phyloP scores from a whole-genome alignment of 2,797 vertebrate genomes.

The Tapirus indicus region DNA sequence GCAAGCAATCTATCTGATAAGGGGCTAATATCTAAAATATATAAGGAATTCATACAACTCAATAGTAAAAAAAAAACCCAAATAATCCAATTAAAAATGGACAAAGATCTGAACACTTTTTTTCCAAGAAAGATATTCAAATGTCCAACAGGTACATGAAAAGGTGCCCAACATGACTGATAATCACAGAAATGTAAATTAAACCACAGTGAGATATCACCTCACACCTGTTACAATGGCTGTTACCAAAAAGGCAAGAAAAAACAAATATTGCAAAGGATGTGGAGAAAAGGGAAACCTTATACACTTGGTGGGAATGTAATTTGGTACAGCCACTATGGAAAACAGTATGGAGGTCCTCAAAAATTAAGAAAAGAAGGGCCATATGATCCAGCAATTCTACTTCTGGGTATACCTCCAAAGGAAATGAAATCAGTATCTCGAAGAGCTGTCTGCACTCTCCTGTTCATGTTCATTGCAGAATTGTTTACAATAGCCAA shows the following conservation, averaged over 20 bases:
- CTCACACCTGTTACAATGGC: background rate
- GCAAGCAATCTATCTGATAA: background rate
- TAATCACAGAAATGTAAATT: background rate
- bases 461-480: background rate
- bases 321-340: background rate
- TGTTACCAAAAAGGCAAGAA: background rate
- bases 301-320: background rate
- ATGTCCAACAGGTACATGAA: background rate
- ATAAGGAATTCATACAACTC: background rate
- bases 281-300: background rate
- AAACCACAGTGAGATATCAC: background rate
- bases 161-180: background rate
- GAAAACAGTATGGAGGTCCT: background rate
- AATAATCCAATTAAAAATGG: background rate
- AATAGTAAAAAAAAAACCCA: background rate
- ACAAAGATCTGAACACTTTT: background rate
- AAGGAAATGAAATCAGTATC: background rate
- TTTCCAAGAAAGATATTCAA: background rate
- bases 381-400: background rate
- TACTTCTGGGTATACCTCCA: too few species aligned
- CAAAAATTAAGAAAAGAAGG: background rate
- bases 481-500: background rate
- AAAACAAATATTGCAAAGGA: too few species aligned
- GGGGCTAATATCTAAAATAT: too few species aligned
- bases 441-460: background rate